phyloP scores from a whole-genome alignment of 2,888 invertebrate species.

The Hirtodrosophila alboralis region DNA sequence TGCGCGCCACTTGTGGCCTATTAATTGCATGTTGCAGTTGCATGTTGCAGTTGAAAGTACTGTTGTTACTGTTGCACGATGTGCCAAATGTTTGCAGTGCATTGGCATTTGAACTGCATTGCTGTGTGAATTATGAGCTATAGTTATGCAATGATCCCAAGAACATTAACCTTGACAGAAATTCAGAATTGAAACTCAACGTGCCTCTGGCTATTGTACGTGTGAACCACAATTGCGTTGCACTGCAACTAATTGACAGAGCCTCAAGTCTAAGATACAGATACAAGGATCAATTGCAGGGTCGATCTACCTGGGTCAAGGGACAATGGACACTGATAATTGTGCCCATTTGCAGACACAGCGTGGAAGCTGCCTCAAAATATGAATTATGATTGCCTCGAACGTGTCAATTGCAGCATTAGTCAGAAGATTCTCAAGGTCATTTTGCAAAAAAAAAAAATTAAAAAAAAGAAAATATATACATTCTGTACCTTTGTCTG shows the following conservation, averaged over 20 bases:
- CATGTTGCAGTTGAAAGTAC: constrained; percentile 24
- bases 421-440: constrained; percentile 59
- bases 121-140: constrained; percentile 19
- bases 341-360: constrained; percentile 54
- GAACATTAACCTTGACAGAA: constrained; percentile 64
- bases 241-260: constrained; percentile 58
- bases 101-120: constrained; percentile 56
- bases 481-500: constrained; percentile 27
- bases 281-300: constrained; percentile 16
- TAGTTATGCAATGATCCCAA: constrained; percentile 18
- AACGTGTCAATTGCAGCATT: constrained; percentile 72
- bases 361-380: constrained; percentile 54
- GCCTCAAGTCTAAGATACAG: constrained; percentile 1
- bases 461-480: constrained; percentile 22
- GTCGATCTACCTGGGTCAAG: constrained; percentile 30
- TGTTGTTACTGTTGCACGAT: constrained; percentile 39
- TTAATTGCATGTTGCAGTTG: constrained; percentile 62
- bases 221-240: constrained; percentile 72
- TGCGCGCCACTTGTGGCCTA: constrained; percentile 65
- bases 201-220: constrained; percentile 53
- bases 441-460: constrained; percentile 61
- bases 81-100: constrained; percentile 38
- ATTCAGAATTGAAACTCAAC: constrained; percentile 9
- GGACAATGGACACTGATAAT: constrained; percentile 55
- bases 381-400: constrained; percentile 74